Conservation (phyloP, 2,888 invertebrate species). For the Euzetes globulus region DNA sequence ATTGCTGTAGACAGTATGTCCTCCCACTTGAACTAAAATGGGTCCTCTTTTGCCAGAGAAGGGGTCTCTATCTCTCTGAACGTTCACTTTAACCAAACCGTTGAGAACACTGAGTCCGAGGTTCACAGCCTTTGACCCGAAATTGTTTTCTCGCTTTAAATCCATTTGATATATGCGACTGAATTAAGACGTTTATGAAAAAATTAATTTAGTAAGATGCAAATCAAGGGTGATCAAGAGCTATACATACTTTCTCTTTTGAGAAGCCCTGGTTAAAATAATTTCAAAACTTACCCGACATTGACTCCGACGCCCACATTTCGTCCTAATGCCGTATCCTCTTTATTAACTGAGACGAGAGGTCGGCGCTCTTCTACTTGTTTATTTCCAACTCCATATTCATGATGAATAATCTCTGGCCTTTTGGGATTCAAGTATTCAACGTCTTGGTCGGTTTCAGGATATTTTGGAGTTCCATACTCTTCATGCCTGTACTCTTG, state of each 20-base stretch:
- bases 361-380: neutral
- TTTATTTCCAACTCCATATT: neutral
- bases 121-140: neutral
- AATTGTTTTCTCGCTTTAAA: neutral
- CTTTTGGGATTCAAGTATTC: neutral
- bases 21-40: neutral
- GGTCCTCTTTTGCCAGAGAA: neutral
- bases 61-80: neutral
- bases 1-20: neutral
- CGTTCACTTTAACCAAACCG: constrained; percentile 13
- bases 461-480: neutral
- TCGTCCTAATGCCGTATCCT: neutral
- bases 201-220: neutral
- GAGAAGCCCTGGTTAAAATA: too few relatives aligned
- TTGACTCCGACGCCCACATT: neutral
- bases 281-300: neutral
- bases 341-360: neutral
- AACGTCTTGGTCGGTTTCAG: too few relatives aligned
- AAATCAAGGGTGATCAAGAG: too few relatives aligned
- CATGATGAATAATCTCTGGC: neutral
- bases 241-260: too few relatives aligned
- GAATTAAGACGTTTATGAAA: neutral
- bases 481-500: neutral
- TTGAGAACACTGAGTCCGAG: neutral
- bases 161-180: neutral